Base-by-base conservation (phyloP, 2,888 invertebrate species). In the Electrophaes corylata region DNA sequence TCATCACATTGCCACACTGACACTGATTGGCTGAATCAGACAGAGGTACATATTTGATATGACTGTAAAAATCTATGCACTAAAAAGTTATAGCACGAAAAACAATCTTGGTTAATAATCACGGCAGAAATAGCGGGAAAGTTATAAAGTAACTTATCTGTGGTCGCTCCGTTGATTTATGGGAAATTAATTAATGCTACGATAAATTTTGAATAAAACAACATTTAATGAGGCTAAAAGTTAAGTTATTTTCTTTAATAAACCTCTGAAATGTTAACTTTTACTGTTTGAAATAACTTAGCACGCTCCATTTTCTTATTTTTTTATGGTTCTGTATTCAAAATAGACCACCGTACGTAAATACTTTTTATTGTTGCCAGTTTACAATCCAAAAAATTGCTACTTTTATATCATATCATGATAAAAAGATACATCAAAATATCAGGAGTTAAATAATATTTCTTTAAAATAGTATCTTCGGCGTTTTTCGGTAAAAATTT, bases 131-230 rank as follows among this genome's bases (percentile, higher is more conserved):
- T 19, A 8, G 19, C 39, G 44, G 29, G n/a, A 20, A 52, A 52
- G 31, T 45, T 52, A 6, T n/a, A 39, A 52, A 39, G 37, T 52
- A 44, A 29, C 23, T 49, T 52, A 52, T 52, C 39, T 45, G 52
- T 39, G 52, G 52, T 52, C 39, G 52, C 35, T 31, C 14, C 18
- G 45, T 29, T 52, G 51, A 52, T 52, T 52, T 52, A 52, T 39
- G 44, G 26, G 44, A 39, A 45, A 52, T 29, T 52, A 52, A 52
- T 52, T 52, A 52, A 52, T 26, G 45, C 18, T 26, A 12, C 43
- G 23, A 44, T 45, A 44, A 52, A 39, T 52, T 52, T 26, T 35
- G 40, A 48, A 49, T 49, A 39, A 44, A 52, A 37, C 26, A 52
- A 37, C n/a, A 39, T 52, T 52, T 52, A 52, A 52, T 52, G 45